These are phyloP conservation scores for Chelonus insularis DNA, from an alignment of 1,140 invertebrate genomes.

Conservation along the genomic window DNA sequence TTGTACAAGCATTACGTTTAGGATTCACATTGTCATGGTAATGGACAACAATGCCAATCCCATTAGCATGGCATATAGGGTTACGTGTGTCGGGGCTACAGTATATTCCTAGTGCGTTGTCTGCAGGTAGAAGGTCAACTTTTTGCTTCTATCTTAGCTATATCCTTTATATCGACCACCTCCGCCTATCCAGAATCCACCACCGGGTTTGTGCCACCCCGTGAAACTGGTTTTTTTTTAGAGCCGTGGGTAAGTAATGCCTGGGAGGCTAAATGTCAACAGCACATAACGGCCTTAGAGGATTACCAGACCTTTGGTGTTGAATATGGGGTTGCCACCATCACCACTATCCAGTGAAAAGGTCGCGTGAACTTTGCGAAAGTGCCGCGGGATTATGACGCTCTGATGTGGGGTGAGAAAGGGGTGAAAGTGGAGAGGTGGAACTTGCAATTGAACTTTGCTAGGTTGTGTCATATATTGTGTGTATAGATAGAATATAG, in stretches of 20 bases:
- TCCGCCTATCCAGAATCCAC: constrained; percentile 3
- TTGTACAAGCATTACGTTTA: constrained; percentile 46
- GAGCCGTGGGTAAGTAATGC: background rate
- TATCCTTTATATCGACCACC: background rate
- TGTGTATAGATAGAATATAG: too few relatives aligned
- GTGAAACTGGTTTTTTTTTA: background rate
- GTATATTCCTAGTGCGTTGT: constrained; percentile 17
- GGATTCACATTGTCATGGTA: constrained; percentile 50
- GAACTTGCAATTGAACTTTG: background rate
- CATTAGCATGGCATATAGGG: constrained; percentile 43
- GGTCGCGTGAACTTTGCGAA: constrained; percentile 27
- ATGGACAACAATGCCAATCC: constrained; percentile 49
- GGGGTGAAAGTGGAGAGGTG: background rate
- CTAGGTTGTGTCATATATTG: background rate
- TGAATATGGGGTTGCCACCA: constrained; percentile 6
- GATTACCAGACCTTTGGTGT: constrained; percentile 37
- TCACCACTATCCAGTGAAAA: constrained; percentile 7
- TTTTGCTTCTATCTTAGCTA: constrained; percentile 1
- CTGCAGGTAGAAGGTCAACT: constrained; percentile 12
- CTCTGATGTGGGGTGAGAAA: background rate
- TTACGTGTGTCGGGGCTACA: constrained; percentile 32
- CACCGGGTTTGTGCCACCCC: background rate
- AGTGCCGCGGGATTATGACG: constrained; percentile 20
- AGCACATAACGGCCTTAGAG: constrained; percentile 52
- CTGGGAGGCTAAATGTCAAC: constrained; percentile 55